Conservation (phyloP, 2,888 invertebrate genomes). For the Taenaris catops region DNA sequence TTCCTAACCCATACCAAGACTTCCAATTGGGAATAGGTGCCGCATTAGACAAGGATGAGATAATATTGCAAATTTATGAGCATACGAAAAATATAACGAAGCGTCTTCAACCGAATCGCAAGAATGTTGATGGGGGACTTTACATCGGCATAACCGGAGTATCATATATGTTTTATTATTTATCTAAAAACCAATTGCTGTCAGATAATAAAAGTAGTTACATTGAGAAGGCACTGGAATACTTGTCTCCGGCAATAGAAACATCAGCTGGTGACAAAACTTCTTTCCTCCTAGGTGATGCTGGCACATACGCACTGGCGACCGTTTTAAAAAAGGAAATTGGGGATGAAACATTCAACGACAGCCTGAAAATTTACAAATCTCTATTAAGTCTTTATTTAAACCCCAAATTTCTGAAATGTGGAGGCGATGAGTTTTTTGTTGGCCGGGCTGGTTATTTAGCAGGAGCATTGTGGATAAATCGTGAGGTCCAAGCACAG, state of each 20-base stretch:
- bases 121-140: slow-evolving; percentile 80
- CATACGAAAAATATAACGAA: slow-evolving; percentile 49
- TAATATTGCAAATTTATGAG: slow-evolving; percentile 45
- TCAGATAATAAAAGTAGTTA: slow-evolving; percentile 60
- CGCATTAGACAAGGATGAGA: slow-evolving; percentile 36
- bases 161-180: slow-evolving; percentile 87
- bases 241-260: slow-evolving; percentile 81
- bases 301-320: slow-evolving; percentile 87
- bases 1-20: slow-evolving; percentile 57
- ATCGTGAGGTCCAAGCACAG: slow-evolving; percentile 68
- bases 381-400: slow-evolving; percentile 52
- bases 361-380: slow-evolving; percentile 53
- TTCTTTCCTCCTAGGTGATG: slow-evolving; percentile 89
- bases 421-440: slow-evolving; percentile 90
- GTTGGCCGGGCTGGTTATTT: slow-evolving; percentile 92
- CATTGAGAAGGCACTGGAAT: slow-evolving; percentile 80
- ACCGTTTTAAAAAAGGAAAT: slow-evolving; percentile 79
- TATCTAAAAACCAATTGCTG: slow-evolving; percentile 79
- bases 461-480: slow-evolving; percentile 87
- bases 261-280: slow-evolving; percentile 81
- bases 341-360: slow-evolving; percentile 55
- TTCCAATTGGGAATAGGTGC: slow-evolving; percentile 32
- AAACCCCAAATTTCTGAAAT: slow-evolving; percentile 74
- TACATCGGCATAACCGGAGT: slow-evolving; percentile 86
- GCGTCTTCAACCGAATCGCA: slow-evolving; percentile 44